Base-by-base conservation (phyloP, 2,888 invertebrate species). In the Priapulus caudatus region DNA sequence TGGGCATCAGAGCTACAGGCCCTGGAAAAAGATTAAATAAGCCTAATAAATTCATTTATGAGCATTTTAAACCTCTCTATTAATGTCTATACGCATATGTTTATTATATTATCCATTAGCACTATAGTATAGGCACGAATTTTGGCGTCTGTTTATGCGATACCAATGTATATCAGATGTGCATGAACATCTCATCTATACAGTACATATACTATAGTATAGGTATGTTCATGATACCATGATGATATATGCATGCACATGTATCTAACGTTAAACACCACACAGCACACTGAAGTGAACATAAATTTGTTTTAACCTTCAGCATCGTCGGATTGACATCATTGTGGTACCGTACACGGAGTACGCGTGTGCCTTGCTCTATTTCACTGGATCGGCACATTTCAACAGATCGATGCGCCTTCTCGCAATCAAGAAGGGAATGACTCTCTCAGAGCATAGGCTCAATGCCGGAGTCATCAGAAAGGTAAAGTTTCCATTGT, bases 381-480 rank as follows among this genome's bases (percentile, higher is more conserved):
- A 74, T 60, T 75, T 74, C 59, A 75, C 75, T 43, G 75, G 75
- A 4, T 74, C 75, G 19, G 74, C 74, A 15, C 72, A 74, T 55
- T 74, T 75, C 62, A 75, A 75, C 62, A 64, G 74, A 52, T 75
- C 75, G 3, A 66, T 75, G 61, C 64, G 75, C 20, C 67, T 72
- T 50, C 63, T 74, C 44, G 74, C 74, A 2, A 65, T 67, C 48
- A 71, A 70, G 58, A 70, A 67, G 64, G 70, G 70, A 16, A 74
- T 75, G 74, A 69, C 72, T 22, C 64, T 75, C 4, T 71, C 72
- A n/a, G 74, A 75, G 56, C 74, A 75, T 61, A 67, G 70, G 2
- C 64, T 75, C 2, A 64, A 65, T 45, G 64, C 61, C 2, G 72
- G 70, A 18, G 69, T 70, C 20, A 79, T 82, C 75, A 77, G 82